Conservation (phyloP, 2,797 vertebrate species). For the Hydrophis major region DNA sequence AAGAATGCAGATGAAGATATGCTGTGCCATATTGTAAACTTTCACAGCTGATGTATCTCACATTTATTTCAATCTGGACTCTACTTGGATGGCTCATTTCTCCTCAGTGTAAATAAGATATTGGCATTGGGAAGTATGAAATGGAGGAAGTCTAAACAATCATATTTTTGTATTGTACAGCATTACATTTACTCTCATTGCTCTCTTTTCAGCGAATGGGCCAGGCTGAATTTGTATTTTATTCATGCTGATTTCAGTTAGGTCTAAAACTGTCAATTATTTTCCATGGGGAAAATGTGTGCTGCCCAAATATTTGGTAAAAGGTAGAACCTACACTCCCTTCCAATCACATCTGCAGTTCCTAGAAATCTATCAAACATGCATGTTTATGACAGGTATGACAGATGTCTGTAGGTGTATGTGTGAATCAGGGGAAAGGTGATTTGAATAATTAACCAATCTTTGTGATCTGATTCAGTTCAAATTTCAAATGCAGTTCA, state of each 20-base stretch:
- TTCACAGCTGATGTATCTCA: neutral
- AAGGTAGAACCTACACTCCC: neutral
- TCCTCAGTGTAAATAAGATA: neutral
- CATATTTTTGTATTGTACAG: neutral
- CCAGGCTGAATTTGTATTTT: neutral
- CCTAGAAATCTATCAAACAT: neutral
- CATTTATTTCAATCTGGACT: neutral
- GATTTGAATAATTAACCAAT: neutral
- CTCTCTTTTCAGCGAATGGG: neutral
- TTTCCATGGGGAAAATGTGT: neutral
- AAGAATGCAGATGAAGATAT: neutral
- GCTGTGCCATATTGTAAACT: neutral
- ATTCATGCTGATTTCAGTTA: neutral
- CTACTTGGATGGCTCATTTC: neutral
- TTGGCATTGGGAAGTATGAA: neutral
- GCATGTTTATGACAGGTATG: neutral
- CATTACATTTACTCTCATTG: neutral
- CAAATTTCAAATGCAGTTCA: neutral
- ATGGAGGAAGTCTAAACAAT: neutral
- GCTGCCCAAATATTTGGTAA: neutral
- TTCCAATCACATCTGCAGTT: neutral
- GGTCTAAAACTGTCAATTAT: neutral
- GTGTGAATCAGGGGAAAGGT: neutral
- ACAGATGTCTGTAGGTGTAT: neutral
- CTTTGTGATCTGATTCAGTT: neutral